Percentiles rank a stretch among this genome's conserved stretches.
Conservation (phyloP, 2,113 vertebrate genomes). For the Brachyhypopomus gauderio region DNA sequence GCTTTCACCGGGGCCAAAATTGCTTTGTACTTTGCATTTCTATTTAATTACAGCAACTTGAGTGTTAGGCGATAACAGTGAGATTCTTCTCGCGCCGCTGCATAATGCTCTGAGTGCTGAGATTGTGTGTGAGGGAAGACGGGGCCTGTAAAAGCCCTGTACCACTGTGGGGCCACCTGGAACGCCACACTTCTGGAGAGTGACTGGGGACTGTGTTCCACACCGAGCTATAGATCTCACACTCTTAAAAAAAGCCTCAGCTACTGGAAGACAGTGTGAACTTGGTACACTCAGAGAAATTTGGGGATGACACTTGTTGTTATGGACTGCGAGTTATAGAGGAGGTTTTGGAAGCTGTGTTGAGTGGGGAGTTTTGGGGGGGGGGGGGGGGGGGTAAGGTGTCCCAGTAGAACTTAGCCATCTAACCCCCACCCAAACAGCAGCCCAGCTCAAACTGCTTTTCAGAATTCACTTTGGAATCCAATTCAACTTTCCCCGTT, state of each 20-base stretch:
- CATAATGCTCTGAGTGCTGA: conserved; percentile 63
- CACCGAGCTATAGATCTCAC: conserved; percentile 56
- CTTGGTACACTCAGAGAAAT: conserved; percentile 37
- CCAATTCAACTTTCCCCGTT: conserved; percentile 8
- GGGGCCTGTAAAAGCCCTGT: conserved; percentile 55
- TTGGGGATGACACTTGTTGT: conserved; percentile 36
- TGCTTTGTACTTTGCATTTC: conserved; percentile 73
- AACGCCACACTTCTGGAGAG: conserved; percentile 48
- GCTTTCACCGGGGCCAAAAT: conserved; percentile 66
- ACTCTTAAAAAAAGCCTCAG: conserved; percentile 33
- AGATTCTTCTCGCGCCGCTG: conserved; percentile 66
- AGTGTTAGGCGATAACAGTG: conserved; percentile 74
- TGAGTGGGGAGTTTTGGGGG: not conserved
- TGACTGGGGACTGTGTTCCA: conserved; percentile 48
- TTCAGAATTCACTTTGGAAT: conserved; percentile 19
- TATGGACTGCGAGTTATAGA: conserved; percentile 33
- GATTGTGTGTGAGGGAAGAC: conserved; percentile 61
- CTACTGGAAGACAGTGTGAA: conserved; percentile 43
- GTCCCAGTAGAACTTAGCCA: not conserved
- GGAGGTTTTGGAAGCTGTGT: no score
- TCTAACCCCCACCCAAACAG: conserved; percentile 32
- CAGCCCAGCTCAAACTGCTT: conserved; percentile 22
- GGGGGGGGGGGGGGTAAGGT: not conserved
- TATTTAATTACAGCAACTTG: conserved; percentile 74
- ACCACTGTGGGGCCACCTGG: conserved; percentile 52